Base-by-base conservation (phyloP, 2,888 invertebrate genomes). In the Caenorhabditis panamensis region DNA sequence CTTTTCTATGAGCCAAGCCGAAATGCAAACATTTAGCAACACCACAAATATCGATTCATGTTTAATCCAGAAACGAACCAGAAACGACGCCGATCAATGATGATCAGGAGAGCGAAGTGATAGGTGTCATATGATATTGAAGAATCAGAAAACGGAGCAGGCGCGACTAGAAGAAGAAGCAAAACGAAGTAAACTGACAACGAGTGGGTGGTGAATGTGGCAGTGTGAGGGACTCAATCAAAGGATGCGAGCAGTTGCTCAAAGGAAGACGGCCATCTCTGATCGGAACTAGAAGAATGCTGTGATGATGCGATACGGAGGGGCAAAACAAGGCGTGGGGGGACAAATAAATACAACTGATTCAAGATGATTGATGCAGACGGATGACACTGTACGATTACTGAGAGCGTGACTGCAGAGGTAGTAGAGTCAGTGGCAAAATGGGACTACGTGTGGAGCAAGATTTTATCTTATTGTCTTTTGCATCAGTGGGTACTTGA, bases 131-230 rank as follows among this genome's bases (percentile, higher is more conserved):
- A 61, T 61, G 61, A 47, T 51, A 59, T 66, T 31, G 13, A 20
- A 37, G 28, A 64, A 18, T 44, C 47, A 31, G 49, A 62, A 61
- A 51, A 13, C 51, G 44, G 16, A 24, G 36, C 53, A 62, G 26
- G 54, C 62, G 41, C 18, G 24, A 11, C 51, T 53, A 26, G 31
- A 11, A 49, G 44, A n/a, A 54, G 28, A 41, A 64, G 64, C 26
- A 51, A n/a, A 49, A 62, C 22, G 9, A 53, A 51, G 47, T 51
- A 41, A 64, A 73, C 58, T 66, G 73, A 73, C 73, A 73, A 73
- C 66, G 75, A 75, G 75, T 75, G 75, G 75, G 75, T 66, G 75
- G 75, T 66, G 75, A 56, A 75, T 75, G 66, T 72, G 63, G 72
- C 56, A 44, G 56, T 41, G 58, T 44, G 47, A 69, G 26, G 26